These are phyloP conservation scores for Rattus norvegicus DNA, from an alignment of 2,113 vertebrate genomes.

Conservation along the genomic window DNA sequence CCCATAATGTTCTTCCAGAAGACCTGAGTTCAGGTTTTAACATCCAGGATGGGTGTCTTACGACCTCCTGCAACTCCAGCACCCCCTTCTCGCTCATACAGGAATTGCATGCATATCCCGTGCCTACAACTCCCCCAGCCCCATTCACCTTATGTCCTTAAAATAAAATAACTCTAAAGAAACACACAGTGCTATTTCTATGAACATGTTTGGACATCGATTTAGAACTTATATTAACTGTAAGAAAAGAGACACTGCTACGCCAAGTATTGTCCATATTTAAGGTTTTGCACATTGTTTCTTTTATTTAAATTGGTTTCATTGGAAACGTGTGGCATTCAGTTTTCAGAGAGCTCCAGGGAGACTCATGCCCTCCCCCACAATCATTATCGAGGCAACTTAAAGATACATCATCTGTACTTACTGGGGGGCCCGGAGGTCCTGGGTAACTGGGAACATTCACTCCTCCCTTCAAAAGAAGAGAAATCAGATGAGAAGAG, in stretches of 20 bases:
- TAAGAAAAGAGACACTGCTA: neutral
- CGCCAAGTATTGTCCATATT: constrained; percentile 1
- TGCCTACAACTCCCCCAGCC: neutral
- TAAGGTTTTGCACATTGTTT: neutral
- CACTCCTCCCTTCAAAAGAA: constrained; percentile 88
- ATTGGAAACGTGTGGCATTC: neutral
- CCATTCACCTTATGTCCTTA: neutral
- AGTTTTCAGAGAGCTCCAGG: neutral
- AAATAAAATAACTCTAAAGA: neutral
- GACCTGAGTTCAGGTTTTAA: neutral
- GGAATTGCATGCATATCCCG: neutral
- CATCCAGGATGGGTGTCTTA: neutral
- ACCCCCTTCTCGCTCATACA: neutral
- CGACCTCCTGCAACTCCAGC: neutral
- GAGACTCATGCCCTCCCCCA: no score
- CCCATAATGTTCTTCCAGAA: neutral
- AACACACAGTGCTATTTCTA: neutral
- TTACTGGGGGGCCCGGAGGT: constrained; percentile 94
- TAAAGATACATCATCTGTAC: constrained; percentile 74
- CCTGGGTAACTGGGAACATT: constrained; percentile 90
- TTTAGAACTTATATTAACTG: constrained; percentile 14
- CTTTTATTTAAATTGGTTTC: constrained; percentile 29
- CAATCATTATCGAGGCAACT: neutral
- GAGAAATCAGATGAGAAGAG: constrained; percentile 48
- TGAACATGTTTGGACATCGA: neutral